Conservation (phyloP, 2,797 vertebrate genomes). For the Meda fulgida region DNA sequence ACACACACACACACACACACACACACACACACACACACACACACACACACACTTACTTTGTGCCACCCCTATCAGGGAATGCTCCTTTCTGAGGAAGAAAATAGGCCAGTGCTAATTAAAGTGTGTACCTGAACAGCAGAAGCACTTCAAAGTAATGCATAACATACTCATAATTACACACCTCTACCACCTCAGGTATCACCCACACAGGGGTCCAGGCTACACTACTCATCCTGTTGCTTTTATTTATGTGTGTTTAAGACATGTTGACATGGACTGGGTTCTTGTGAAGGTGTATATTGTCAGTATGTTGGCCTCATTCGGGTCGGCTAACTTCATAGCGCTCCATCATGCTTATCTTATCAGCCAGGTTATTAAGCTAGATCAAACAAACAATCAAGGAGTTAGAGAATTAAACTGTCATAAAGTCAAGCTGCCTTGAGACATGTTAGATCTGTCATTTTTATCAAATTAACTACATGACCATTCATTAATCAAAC, state of each 20-base stretch:
- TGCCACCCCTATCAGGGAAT: constrained; percentile 38
- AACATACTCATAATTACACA: constrained; percentile 79
- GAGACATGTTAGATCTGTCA: constrained; percentile 61
- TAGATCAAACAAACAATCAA: constrained; percentile 85
- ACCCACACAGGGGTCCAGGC: constrained; percentile 1
- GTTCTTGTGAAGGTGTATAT: constrained; percentile 73
- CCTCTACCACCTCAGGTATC: constrained; percentile 77
- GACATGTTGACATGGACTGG: constrained; percentile 74
- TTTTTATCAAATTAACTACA: constrained; percentile 31
- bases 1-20: too few species aligned
- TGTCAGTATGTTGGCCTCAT: constrained; percentile 70
- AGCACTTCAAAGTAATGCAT: constrained; percentile 83
- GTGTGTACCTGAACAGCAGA: constrained; percentile 75
- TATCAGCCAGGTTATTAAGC: constrained; percentile 82
- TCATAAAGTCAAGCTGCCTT: constrained; percentile 70
- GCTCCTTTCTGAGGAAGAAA: constrained; percentile 71
- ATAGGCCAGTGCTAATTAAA: constrained; percentile 81
- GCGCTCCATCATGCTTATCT: constrained; percentile 74
- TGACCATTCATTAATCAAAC: background rate
- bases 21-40: background rate
- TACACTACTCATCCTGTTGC: constrained; percentile 14
- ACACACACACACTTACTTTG: background rate
- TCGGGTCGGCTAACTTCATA: constrained; percentile 55
- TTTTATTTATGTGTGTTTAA: constrained; percentile 63
- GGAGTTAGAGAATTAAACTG: constrained; percentile 75